Evolutionary conservation across 2,113 vertebrate genomes (phyloP).

Genomic region (Lipophrys pholis): DNA sequence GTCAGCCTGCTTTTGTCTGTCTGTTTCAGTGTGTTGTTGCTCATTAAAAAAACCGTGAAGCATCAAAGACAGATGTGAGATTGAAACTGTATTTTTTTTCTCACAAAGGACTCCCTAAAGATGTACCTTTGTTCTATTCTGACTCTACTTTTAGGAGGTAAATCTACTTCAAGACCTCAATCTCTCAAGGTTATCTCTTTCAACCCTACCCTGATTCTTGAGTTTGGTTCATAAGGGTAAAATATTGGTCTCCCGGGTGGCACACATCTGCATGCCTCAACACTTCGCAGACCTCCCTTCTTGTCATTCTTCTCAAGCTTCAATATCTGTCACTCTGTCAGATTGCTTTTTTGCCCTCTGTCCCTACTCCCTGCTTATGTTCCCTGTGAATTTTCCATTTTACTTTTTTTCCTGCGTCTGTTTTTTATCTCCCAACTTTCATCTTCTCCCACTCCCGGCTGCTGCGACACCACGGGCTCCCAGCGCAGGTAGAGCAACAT

Average conservation of each 20-base stretch:
- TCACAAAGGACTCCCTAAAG: constrained; percentile 31
- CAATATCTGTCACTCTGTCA: constrained; percentile 48
- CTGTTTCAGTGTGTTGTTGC: constrained; percentile 19
- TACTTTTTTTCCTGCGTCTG: constrained; percentile 49
- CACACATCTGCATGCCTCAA: constrained; percentile 36
- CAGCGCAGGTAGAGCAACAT: constrained; percentile 71
- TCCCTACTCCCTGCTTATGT: constrained; percentile 6
- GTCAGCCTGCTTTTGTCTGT: constrained; percentile 50
- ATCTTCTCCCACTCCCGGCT: constrained; percentile 64
- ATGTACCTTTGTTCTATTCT: constrained; percentile 30
- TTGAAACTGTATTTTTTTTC: constrained; percentile 40
- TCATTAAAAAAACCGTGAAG: constrained; percentile 40
- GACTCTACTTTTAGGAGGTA: background rate
- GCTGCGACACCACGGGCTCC: constrained; percentile 47
- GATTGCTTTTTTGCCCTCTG: constrained; percentile 34
- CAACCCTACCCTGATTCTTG: constrained; percentile 15
- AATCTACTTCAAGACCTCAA: background rate
- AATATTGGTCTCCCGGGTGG: constrained; percentile 8
- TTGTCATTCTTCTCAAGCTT: constrained; percentile 28
- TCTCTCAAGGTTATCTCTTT: background rate
- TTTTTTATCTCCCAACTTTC: constrained; percentile 63
- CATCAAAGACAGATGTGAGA: constrained; percentile 13
- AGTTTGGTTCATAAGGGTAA: constrained; percentile 5
- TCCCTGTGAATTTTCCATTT: constrained; percentile 60
- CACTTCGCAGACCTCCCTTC: constrained; percentile 4